Percentiles rank a stretch among this genome's conserved stretches.
These are phyloP conservation scores for Nixonia krombeini DNA, from an alignment of 1,140 invertebrate species.

Conservation along the genomic window DNA sequence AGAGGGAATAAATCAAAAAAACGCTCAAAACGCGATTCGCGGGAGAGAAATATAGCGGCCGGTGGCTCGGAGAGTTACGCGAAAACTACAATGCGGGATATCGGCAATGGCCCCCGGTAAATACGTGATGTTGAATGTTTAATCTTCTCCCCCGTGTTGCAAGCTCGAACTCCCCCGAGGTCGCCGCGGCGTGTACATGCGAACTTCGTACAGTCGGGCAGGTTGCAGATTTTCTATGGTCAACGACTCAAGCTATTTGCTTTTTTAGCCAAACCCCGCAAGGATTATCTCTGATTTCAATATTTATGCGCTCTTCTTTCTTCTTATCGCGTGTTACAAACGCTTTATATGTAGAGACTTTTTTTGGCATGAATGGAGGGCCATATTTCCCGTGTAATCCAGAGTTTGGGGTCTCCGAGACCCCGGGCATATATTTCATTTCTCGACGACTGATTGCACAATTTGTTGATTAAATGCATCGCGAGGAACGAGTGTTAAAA, in stretches of 20 bases:
- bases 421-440: too few species aligned
- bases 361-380: too few species aligned
- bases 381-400: too few species aligned
- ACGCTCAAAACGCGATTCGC: conserved; percentile 49
- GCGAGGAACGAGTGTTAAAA: too few species aligned
- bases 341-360: too few species aligned
- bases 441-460: too few species aligned
- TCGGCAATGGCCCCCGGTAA: conserved; percentile 55
- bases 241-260: conserved; percentile 41
- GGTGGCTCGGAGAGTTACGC: conserved; percentile 31
- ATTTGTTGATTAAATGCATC: too few species aligned
- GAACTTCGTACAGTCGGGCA: conserved; percentile 26
- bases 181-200: conserved; percentile 38
- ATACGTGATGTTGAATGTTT: conserved; percentile 60
- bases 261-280: conserved; percentile 27
- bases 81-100: conserved; percentile 52
- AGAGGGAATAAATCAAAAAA: conserved; percentile 45
- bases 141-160: conserved; percentile 53
- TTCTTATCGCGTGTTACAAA: not conserved
- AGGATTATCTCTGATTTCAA: conserved; percentile 29
- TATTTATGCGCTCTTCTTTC: not conserved
- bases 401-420: too few species aligned
- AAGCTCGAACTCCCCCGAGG: conserved; percentile 50
- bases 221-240: conserved; percentile 46
- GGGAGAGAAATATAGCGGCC: conserved; percentile 40